phyloP scores from a whole-genome alignment of 1,140 invertebrate species.

The Drosophila busckii region DNA sequence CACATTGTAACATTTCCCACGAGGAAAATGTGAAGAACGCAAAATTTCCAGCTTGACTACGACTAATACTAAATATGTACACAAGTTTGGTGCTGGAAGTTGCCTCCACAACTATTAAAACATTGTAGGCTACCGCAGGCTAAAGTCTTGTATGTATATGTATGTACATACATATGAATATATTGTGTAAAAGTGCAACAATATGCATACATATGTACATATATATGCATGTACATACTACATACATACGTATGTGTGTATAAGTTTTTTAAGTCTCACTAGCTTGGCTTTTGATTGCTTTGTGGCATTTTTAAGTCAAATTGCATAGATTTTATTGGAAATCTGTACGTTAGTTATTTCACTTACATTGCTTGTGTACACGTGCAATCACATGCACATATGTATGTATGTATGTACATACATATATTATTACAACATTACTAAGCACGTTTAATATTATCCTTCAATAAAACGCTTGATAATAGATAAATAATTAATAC shows the following conservation, averaged over 20 bases:
- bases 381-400: not conserved
- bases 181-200: conserved; percentile 1
- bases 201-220: not conserved
- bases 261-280: conserved; percentile 22
- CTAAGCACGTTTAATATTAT: too few species aligned
- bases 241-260: not conserved
- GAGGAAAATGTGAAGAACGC: conserved; percentile 29
- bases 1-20: too few species aligned
- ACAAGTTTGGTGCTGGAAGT: too few species aligned
- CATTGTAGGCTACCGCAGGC: too few species aligned
- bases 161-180: not conserved
- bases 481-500: too few species aligned
- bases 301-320: conserved; percentile 55
- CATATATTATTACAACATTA: too few species aligned
- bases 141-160: not conserved
- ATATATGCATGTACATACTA: too few species aligned
- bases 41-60: conserved; percentile 46
- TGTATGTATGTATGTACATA: not conserved
- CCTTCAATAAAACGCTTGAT: too few species aligned
- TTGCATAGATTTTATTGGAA: conserved; percentile 52
- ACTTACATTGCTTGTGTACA: not conserved
- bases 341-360: conserved; percentile 22
- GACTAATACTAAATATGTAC: too few species aligned
- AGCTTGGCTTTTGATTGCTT: conserved; percentile 53
- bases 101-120: too few species aligned